A percentile compares a stretch with the other conserved stretches of the same genome.
Conservation (phyloP, 2,888 invertebrate species). For the Eupeodes latifasciatus region DNA sequence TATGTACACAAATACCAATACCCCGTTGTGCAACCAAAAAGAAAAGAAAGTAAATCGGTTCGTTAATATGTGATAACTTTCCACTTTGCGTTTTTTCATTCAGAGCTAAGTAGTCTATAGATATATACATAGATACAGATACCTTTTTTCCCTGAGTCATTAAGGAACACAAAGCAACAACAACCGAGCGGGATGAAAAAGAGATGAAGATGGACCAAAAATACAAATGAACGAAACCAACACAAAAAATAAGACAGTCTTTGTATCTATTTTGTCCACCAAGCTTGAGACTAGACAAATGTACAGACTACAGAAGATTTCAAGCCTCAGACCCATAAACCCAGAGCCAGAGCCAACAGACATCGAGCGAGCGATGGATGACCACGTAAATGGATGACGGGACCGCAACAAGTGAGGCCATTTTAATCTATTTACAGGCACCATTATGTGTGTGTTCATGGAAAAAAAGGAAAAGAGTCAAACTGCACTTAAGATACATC, state of each 20-base stretch:
- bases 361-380: conserved; percentile 61
- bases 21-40: conserved; percentile 67
- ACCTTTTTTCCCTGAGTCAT: conserved; percentile 36
- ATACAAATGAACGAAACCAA: conserved; percentile 34
- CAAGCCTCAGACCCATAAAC: conserved; percentile 53
- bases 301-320: conserved; percentile 48
- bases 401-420: conserved; percentile 64
- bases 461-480: conserved; percentile 43
- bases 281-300: conserved; percentile 68
- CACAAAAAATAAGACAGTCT: conserved; percentile 22
- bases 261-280: conserved; percentile 70
- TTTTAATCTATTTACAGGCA: conserved; percentile 74
- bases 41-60: conserved; percentile 68
- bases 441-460: conserved; percentile 59
- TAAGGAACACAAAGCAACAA: conserved; percentile 28
- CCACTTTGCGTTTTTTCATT: conserved; percentile 71
- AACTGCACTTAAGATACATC: conserved; percentile 69
- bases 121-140: not conserved
- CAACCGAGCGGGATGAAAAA: not conserved
- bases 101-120: conserved; percentile 12
- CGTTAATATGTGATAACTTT: conserved; percentile 73
- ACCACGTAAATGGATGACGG: conserved; percentile 67
- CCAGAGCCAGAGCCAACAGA: conserved; percentile 40
- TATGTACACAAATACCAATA: conserved; percentile 35
- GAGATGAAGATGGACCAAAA: conserved; percentile 40